These are phyloP conservation scores for Xiphophorus maculatus DNA, from an alignment of 2,113 vertebrate genomes.

Conservation along the genomic window DNA sequence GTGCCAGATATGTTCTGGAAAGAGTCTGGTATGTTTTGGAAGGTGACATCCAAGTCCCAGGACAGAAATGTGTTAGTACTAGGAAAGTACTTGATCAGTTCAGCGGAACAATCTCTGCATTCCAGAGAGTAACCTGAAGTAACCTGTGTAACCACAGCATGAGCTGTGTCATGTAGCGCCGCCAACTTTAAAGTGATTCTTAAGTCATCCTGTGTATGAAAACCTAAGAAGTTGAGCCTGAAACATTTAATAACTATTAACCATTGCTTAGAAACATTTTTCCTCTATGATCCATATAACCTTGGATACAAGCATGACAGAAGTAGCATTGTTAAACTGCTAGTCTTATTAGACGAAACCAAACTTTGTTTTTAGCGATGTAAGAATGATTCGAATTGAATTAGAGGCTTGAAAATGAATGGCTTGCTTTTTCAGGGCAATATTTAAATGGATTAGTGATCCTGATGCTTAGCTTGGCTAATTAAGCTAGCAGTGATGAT, in stretches of 20 bases:
- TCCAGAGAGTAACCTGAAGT: neutral
- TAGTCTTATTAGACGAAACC: conserved; percentile 11
- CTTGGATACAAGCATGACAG: conserved; percentile 10
- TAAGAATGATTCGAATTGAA: conserved; percentile 28
- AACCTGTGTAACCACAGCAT: neutral
- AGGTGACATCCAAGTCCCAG: neutral
- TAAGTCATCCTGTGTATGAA: conserved; percentile 3
- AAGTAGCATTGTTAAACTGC: conserved; percentile 7
- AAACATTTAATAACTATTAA: conserved; percentile 4
- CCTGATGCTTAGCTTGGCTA: conserved; percentile 48
- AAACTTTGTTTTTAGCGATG: conserved; percentile 42
- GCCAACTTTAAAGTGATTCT: neutral
- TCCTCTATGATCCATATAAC: conserved; percentile 1
- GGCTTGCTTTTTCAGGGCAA: conserved; percentile 49
- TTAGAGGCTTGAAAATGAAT: conserved; percentile 23
- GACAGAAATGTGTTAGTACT: neutral
- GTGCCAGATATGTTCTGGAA: neutral
- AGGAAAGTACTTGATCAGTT: neutral
- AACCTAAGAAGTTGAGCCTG: neutral
- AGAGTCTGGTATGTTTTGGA: neutral
- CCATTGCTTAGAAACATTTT: neutral
- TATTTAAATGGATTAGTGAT: conserved; percentile 27
- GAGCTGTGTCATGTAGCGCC: neutral
- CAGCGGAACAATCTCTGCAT: neutral
- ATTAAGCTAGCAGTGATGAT: conserved; percentile 31